These are phyloP conservation scores for Sphenopsis melanotis DNA, from an alignment of 2,797 vertebrate genomes.

Conservation along the genomic window DNA sequence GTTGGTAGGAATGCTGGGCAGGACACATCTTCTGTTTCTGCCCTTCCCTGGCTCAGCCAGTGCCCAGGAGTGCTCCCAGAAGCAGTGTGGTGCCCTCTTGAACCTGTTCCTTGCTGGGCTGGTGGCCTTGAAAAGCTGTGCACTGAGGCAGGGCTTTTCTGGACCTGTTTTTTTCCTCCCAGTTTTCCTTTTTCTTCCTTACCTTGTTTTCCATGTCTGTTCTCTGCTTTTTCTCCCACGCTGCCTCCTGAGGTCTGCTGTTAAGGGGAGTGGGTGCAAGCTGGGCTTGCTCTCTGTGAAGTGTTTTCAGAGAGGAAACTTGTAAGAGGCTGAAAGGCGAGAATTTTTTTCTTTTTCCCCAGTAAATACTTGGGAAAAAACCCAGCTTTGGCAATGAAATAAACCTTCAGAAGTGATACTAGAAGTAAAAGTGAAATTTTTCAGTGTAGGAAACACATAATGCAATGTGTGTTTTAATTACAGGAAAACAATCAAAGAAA, in stretches of 20 bases:
- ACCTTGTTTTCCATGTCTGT: background rate
- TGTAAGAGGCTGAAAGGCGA: conserved; percentile 12
- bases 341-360: background rate
- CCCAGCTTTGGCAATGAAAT: background rate
- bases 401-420: background rate
- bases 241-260: background rate
- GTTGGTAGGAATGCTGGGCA: background rate
- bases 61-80: background rate
- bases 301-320: background rate
- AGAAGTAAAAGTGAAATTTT: background rate
- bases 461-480: conserved; percentile 16
- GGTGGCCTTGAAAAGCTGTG: background rate
- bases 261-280: background rate
- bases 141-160: background rate
- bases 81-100: background rate
- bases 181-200: background rate
- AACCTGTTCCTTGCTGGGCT: background rate
- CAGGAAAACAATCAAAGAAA: conserved; percentile 2
- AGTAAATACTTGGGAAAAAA: background rate
- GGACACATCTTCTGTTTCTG: background rate
- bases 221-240: background rate
- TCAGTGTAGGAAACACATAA: background rate
- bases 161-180: background rate
- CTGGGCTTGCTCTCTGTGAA: background rate
- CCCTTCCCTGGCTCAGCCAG: background rate